Base-by-base conservation (phyloP, 1,140 invertebrate genomes). In the Tachypleus tridentatus region DNA sequence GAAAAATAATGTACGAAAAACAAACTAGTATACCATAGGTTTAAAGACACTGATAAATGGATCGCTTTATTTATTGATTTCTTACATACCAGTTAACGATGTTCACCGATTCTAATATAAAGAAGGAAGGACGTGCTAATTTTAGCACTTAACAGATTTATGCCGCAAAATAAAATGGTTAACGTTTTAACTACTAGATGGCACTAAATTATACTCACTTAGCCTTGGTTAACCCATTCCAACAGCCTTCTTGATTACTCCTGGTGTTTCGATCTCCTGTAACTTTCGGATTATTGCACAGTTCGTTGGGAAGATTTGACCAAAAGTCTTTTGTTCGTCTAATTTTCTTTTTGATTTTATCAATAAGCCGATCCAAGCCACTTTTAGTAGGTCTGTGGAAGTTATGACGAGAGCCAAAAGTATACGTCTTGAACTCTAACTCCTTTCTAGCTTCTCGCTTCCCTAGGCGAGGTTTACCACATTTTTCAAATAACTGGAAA, bases 271-370 rank as follows among this genome's bases (percentile, higher is more conserved):
- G 10, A 87, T 82, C 53, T 29, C 29, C 29, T 29, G 29, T 2
- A 29, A 29, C 29, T 29, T 57, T 49, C 50, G 69, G 77, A 68
- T 77, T 83, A 71, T 87, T 87, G 78, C 92, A 97, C 61, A 93
- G 82, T 60, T 86, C 82, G 67, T 87, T 86, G 0, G 91, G 89
- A 59, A 97, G 77, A 66, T 88, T 84, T 1, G 84, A 80, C 92
- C 92, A 97, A 76, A 93, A 93, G 70, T 86, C 85, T 64, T 86
- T 85, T 5, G 87, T 87, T 61, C 86, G 85, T 69, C 86, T 85
- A 48, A 82, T 75, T 67, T 79, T 79, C 47, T 78, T 76, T 49
- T 88, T 84, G 58, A 93, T 91, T 69, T 95, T 91, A n/a, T 84
- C 83, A 9, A 95, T 85, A 51, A 93, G 78, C 64, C 84, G 83